Evolutionary conservation across 2,797 vertebrate genomes (phyloP).

Genomic region (Loris lydekkerianus): DNA sequence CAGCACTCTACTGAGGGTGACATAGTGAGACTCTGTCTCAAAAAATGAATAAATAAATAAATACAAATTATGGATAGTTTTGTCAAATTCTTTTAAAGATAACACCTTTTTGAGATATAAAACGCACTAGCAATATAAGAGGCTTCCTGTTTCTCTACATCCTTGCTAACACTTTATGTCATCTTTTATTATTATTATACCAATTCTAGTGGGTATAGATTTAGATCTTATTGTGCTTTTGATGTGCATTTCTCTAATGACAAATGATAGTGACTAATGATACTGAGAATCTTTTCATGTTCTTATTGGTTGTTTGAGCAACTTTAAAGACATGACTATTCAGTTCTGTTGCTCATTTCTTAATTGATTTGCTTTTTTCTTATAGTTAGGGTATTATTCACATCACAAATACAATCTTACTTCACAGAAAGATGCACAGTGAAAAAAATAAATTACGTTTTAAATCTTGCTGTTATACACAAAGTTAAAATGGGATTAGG

Average conservation of each 20-base stretch:
- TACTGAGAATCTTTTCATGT: neutral
- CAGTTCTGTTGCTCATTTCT: neutral
- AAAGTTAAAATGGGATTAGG: neutral
- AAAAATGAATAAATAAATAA: neutral
- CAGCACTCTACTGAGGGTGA: no score
- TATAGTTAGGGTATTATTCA: neutral
- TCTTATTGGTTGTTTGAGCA: neutral
- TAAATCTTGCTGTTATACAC: neutral
- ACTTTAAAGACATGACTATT: neutral
- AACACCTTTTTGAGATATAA: neutral
- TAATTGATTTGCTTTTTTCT: neutral
- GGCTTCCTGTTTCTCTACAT: neutral
- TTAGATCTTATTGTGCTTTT: neutral
- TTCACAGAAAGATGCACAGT: neutral
- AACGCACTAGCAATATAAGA: neutral
- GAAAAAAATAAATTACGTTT: neutral
- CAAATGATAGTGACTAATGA: neutral
- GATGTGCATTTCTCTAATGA: neutral
- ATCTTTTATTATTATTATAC: neutral
- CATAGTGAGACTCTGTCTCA: no score
- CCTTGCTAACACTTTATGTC: neutral
- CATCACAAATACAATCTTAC: neutral
- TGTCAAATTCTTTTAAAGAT: neutral
- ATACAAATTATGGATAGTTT: neutral
- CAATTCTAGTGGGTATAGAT: neutral